A percentile compares a stretch with the other conserved stretches of the same genome.
These are phyloP conservation scores for Vireo griseus DNA, from an alignment of 2,797 vertebrate genomes.

Conservation along the genomic window DNA sequence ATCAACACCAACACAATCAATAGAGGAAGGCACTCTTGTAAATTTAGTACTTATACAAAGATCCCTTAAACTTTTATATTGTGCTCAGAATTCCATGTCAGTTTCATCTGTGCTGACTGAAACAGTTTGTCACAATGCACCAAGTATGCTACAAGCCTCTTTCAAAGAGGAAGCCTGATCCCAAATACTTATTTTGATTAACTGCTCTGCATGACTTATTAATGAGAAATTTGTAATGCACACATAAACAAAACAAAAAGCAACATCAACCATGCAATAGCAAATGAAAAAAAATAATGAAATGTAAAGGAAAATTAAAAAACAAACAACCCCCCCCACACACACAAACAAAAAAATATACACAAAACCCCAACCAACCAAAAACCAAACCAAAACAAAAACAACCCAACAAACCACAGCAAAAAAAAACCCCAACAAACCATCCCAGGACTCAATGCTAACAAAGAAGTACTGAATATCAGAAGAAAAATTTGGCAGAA, in stretches of 20 bases:
- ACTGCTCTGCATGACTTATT: conserved; percentile 5
- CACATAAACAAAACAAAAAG: not conserved
- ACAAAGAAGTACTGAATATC: not conserved
- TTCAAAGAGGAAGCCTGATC: conserved; percentile 7
- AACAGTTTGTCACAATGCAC: not conserved
- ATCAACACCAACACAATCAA: not conserved
- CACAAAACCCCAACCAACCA: not conserved
- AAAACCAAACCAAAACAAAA: not conserved
- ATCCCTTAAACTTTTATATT: not conserved
- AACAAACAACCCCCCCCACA: not conserved
- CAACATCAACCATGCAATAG: not conserved
- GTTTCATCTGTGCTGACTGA: not conserved
- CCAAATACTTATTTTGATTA: conserved; percentile 30
- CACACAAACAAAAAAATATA: not conserved
- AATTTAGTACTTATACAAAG: not conserved
- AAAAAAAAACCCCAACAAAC: not conserved
- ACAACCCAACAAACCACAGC: not conserved
- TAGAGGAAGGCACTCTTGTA: not conserved
- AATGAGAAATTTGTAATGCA: not conserved
- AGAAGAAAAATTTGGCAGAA: not conserved
- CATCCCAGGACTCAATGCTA: not conserved
- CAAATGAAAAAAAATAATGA: not conserved
- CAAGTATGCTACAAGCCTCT: not conserved
- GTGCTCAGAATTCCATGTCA: not conserved
- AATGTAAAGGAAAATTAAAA: not conserved